These are phyloP conservation scores for Erpornis zantholeuca DNA, from an alignment of 2,113 vertebrate genomes.

Conservation along the genomic window DNA sequence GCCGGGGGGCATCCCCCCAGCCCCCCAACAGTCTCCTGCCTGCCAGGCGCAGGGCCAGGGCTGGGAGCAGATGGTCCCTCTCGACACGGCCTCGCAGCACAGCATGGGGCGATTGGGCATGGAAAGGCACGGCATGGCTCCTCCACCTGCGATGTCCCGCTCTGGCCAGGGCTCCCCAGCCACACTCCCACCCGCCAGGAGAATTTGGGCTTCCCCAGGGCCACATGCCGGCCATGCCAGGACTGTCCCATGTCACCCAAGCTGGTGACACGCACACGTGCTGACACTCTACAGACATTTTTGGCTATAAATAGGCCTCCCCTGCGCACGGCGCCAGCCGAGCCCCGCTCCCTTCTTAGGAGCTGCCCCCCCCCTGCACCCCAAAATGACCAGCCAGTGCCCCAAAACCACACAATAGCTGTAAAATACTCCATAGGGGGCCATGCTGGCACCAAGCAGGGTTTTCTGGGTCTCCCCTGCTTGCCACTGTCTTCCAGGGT, in stretches of 20 bases:
- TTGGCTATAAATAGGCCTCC: slow-evolving; percentile 62
- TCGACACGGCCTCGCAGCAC: neutral
- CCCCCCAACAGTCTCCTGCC: neutral
- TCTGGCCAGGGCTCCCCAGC: neutral
- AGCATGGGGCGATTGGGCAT: neutral
- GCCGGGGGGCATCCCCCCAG: neutral
- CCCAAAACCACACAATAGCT: accelerated
- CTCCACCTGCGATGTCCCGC: neutral
- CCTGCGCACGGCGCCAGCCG: neutral
- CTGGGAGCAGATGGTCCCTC: neutral
- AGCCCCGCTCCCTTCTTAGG: neutral
- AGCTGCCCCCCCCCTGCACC: neutral
- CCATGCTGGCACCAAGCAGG: accelerated
- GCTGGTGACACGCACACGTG: slow-evolving; percentile 11
- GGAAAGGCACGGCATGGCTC: neutral
- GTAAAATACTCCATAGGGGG: accelerated
- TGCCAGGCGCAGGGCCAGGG: neutral
- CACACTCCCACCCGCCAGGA: neutral
- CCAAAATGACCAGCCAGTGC: neutral
- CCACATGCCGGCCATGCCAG: neutral
- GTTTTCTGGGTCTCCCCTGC: neutral
- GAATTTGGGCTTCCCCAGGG: neutral
- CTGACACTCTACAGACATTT: slow-evolving; percentile 38
- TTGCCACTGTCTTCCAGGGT: neutral
- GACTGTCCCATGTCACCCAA: slow-evolving; percentile 53